Conservation (phyloP, 2,113 vertebrate genomes). For the Marmota monax region DNA sequence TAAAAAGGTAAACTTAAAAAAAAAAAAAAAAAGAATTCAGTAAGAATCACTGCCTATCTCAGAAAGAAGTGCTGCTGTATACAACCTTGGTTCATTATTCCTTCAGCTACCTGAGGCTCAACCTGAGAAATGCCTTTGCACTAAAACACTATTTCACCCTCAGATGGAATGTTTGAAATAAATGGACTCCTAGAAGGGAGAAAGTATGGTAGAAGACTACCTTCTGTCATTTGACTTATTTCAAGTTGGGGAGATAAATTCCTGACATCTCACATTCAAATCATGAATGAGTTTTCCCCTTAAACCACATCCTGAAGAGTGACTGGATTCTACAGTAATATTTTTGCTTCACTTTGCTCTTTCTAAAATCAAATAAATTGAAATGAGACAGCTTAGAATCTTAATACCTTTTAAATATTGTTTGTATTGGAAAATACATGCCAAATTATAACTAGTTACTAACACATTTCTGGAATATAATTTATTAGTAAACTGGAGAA, state of each 20-base stretch:
- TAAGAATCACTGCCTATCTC: neutral
- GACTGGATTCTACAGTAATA: neutral
- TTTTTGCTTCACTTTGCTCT: neutral
- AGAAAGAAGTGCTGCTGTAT: neutral
- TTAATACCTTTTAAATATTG: constrained; percentile 6
- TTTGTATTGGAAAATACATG: constrained; percentile 39
- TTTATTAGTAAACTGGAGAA: constrained; percentile 41
- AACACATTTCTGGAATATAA: neutral
- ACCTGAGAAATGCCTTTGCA: neutral
- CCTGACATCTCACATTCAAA: neutral
- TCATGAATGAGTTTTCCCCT: constrained; percentile 23
- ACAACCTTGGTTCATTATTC: neutral
- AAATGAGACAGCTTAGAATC: constrained; percentile 21
- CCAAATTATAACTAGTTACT: neutral
- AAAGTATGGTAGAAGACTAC: neutral
- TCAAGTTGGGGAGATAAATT: neutral
- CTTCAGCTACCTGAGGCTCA: neutral
- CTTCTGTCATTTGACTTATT: constrained; percentile 12
- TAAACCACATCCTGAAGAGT: neutral
- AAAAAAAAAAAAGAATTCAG: neutral
- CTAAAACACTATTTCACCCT: neutral
- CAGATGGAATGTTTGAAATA: neutral
- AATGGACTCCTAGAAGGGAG: neutral
- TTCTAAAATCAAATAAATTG: neutral
- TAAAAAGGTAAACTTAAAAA: no score